Evolutionary conservation across 37 sponge, comb jelly and placozoan genomes (phyloP), one percentile per base, ranked within the genome.

Genomic region (Eunapius fragilis): DNA sequence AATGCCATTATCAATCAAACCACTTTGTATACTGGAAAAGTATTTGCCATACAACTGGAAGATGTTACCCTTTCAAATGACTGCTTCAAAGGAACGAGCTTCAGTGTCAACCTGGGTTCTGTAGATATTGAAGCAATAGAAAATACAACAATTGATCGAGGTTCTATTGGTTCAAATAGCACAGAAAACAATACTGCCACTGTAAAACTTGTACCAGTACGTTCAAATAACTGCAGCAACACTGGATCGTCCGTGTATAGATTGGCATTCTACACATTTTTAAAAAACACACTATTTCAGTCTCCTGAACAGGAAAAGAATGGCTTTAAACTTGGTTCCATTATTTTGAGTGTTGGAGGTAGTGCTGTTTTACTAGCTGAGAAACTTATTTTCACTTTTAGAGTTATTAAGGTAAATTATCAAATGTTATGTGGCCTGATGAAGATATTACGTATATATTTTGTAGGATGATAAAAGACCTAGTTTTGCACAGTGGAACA

Each of bases 391-490:
- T 58, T 58, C 58, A 17, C 22, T 2, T 58, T 58, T 17, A 12
- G 14, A 58, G 58, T 58, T 11, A 30, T 58, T 4, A 58, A 58
- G 58, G 58, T 37, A 28, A 35, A 30, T 1, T 2, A 48, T 36
- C n/a, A n/a, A n/a, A n/a, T n/a, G n/a, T n/a, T n/a, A n/a, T n/a
- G n/a, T n/a, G n/a, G n/a, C n/a, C n/a, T n/a, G n/a, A n/a, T n/a
- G n/a, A n/a, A n/a, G 80, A 9, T n/a, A n/a, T n/a, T n/a, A n/a
- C n/a, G n/a, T n/a, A n/a, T n/a, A n/a, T n/a, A n/a, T n/a, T 75
- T 70, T 82, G 4, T 71, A 96, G 96, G 90, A 96, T 76, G 94
- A 93, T 25, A 91, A 90, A 27, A 90, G 72, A 78, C 91, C 91
- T 22, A 37, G 72, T 0, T 91, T 72, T 27, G 94, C 96, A n/a